Evolutionary conservation across 2,797 vertebrate species (phyloP), one percentile per base, ranked within the genome.

Genomic region (Channa striata): DNA sequence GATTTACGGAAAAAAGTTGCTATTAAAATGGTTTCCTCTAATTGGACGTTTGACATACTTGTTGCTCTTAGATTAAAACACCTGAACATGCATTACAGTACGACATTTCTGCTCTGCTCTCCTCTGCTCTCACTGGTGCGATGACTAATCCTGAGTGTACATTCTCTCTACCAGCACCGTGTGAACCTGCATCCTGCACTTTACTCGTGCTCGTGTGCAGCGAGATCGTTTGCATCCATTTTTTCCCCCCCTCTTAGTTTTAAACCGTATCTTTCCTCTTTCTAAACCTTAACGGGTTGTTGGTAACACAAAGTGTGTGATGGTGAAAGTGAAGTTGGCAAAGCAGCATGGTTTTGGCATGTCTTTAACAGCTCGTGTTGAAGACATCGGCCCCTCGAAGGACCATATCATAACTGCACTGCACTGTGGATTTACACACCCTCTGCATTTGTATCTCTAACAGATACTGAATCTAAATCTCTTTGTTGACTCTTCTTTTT

Each of bases 361-460:
- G 78, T 79, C 69, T 80, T 88, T 68, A 83, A 78, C 71, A 1
- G 70, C 72, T 43, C 47, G 1, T 23, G 74, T 80, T 85, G 81
- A 89, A 87, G 83, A 88, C 81, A 67, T 77, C 56, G 76, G 25
- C 25, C 83, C 85, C 50, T 72, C 78, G 39, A 53, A 87, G 80
- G 86, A 80, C 16, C 57, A 74, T 63, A 65, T 61, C 48, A 40
- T 77, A 37, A 48, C n/a, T 23, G 64, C 73, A 77, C 82, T 84
- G 86, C 82, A 72, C 68, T 76, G 53, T 80, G 74, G 74, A 72
- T 59, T 83, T 30, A 60, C 61, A 54, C 67, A 49, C 74, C 61
- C 85, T 71, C 87, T 62, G 78, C 51, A 20, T 80, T 51, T 82
- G 61, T 84, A 69, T 68, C 54, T 70, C 68, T 71, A 4, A 71